Evolutionary conservation across 2,888 invertebrate genomes (phyloP), one percentile per base, ranked within the genome.

Genomic region (Gryllus longicercus): DNA sequence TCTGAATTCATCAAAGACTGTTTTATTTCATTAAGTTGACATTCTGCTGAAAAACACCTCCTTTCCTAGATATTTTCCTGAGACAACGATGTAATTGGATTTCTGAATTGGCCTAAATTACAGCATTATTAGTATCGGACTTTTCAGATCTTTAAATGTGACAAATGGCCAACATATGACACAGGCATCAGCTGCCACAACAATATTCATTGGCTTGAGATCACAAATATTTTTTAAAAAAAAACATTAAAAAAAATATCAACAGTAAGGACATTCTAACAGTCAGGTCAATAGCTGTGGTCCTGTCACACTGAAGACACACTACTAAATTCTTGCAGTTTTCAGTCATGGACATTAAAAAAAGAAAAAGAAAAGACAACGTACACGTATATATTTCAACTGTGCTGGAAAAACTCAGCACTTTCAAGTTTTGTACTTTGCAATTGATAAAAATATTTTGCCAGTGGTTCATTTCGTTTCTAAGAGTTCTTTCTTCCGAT

Each of bases 371-470:
- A 77, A 80, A 80, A 76, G 78, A 77, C 76, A 78, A 77, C 74
- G 51, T 81, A 81, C 81, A 81, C 63, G 77, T 79, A 79, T 78
- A 78, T 75, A 77, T 63, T 81, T 79, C 63, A 81, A 78, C 79
- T 78, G 81, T 79, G 81, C 81, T 81, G 81, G 78, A 78, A 81
- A 81, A 82, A 82, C 80, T 78, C 81, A 82, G 78, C 80, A 82
- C 81, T 79, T 78, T 77, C 50, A 80, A 80, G 79, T 80, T 82
- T 83, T 81, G 81, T 81, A 81, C 81, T 82, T 82, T 82, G 78
- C 80, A 80, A 82, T 81, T 82, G 81, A 81, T 83, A 82, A 83
- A 81, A 81, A 81, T 83, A 82, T 82, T 81, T 18, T 80, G 82
- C 81, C 78, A 81, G 81, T 81, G 76, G 79, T 80, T 79, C 77